Percentiles rank a stretch among this genome's conserved stretches.
Evolutionary conservation across 2,888 invertebrate genomes (phyloP).

Genomic region (Diaphora mendica): DNA sequence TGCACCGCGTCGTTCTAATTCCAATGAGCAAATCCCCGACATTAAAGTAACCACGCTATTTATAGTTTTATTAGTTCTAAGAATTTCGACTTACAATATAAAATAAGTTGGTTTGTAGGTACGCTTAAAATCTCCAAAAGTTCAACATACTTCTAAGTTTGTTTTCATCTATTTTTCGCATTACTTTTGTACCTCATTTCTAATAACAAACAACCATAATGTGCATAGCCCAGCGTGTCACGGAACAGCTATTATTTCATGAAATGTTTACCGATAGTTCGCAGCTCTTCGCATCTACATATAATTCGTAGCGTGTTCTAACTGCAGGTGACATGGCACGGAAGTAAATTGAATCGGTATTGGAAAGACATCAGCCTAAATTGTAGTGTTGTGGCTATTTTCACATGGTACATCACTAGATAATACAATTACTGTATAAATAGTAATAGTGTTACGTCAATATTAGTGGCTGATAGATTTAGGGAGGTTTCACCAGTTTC

Average conservation of each 20-base stretch:
- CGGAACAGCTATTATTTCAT: neutral
- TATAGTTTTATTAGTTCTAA: too few species aligned
- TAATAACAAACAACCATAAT: too few species aligned
- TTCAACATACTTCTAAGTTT: too few species aligned
- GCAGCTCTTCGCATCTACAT: neutral
- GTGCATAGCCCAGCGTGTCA: too few species aligned
- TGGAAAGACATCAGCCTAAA: neutral
- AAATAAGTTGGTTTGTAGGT: too few species aligned
- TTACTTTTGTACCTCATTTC: too few species aligned
- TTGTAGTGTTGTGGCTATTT: neutral
- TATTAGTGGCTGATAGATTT: neutral
- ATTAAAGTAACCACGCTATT: too few species aligned
- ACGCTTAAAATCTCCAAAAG: too few species aligned
- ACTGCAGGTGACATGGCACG: neutral
- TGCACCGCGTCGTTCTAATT: too few species aligned
- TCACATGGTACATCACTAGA: neutral
- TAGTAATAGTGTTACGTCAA: neutral
- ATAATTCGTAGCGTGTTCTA: neutral
- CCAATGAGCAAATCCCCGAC: too few species aligned
- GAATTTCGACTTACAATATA: too few species aligned
- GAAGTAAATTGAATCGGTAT: conserved; percentile 1
- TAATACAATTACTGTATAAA: conserved; percentile 3
- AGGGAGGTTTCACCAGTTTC: neutral
- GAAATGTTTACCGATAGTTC: neutral
- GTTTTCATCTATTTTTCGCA: too few species aligned